Percentiles rank a stretch among this genome's conserved stretches.
phyloP scores from a whole-genome alignment of 2,888 invertebrate species.

The Zeuzera pyrina region DNA sequence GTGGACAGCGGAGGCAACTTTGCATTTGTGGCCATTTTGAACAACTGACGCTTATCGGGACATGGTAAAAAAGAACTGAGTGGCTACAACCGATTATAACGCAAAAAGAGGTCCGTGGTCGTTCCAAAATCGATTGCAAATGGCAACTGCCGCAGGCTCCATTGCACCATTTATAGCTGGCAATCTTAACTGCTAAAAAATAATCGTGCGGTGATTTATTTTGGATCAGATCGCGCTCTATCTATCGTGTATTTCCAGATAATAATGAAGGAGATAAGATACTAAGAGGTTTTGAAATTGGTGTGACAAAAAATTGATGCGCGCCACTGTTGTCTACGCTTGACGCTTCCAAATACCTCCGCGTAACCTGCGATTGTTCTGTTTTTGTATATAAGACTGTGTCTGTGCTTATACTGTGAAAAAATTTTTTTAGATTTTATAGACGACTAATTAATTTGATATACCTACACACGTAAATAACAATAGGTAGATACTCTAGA shows the following conservation, averaged over 20 bases:
- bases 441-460: too few species aligned
- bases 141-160: constrained; percentile 60
- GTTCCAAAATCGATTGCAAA: constrained; percentile 72
- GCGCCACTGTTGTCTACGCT: constrained; percentile 28
- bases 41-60: constrained; percentile 39
- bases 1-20: too few species aligned
- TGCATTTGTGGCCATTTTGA: constrained; percentile 41
- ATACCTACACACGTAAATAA: too few species aligned
- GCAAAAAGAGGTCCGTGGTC: constrained; percentile 66
- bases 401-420: not conserved
- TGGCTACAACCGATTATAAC: constrained; percentile 64
- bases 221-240: constrained; percentile 36
- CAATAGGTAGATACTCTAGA: too few species aligned
- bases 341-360: constrained; percentile 40
- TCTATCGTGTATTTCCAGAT: constrained; percentile 41
- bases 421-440: too few species aligned
- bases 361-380: constrained; percentile 35
- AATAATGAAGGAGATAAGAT: constrained; percentile 38
- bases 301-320: constrained; percentile 28
- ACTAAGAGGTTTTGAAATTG: constrained; percentile 37
- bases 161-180: constrained; percentile 62
- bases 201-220: constrained; percentile 53
- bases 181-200: constrained; percentile 66
- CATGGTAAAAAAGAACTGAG: constrained; percentile 45
- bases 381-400: constrained; percentile 19